These are phyloP conservation scores for Neodiprion fabricii DNA, from an alignment of 1,140 invertebrate genomes.

Conservation along the genomic window DNA sequence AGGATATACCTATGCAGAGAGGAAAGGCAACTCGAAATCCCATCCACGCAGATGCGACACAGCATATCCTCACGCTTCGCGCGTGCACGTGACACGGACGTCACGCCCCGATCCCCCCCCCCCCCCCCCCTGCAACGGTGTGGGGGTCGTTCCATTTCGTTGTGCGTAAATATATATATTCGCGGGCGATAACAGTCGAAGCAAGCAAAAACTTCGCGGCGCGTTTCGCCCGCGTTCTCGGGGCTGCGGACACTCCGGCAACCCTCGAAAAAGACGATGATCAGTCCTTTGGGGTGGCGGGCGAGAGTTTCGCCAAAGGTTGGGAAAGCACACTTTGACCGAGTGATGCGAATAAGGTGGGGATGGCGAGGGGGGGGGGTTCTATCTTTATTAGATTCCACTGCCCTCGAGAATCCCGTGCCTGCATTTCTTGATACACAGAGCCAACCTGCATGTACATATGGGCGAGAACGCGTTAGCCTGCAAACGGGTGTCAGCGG, in stretches of 20 bases:
- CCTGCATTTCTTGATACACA: neutral
- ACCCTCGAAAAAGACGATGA: no score
- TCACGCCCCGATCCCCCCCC: neutral
- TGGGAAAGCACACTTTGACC: neutral
- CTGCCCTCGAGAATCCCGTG: neutral
- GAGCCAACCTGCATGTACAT: neutral
- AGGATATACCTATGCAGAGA: neutral
- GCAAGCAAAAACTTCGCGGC: no score
- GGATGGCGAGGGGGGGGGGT: neutral
- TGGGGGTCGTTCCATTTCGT: conserved; percentile 8
- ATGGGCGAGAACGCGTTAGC: neutral
- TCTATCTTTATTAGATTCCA: conserved; percentile 39
- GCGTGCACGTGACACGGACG: neutral
- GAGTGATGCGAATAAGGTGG: neutral
- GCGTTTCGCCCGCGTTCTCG: no score
- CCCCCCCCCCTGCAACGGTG: neutral
- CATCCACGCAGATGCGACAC: no score
- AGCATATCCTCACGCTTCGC: no score
- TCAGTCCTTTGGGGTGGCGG: neutral
- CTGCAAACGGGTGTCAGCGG: neutral
- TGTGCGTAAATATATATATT: neutral
- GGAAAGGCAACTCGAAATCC: no score
- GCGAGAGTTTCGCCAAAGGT: neutral
- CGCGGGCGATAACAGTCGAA: no score
- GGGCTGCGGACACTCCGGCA: no score